Evolutionary conservation across 1,140 invertebrate genomes (phyloP), one percentile per base, ranked within the genome.

Genomic region (Glossosoma conforme): DNA sequence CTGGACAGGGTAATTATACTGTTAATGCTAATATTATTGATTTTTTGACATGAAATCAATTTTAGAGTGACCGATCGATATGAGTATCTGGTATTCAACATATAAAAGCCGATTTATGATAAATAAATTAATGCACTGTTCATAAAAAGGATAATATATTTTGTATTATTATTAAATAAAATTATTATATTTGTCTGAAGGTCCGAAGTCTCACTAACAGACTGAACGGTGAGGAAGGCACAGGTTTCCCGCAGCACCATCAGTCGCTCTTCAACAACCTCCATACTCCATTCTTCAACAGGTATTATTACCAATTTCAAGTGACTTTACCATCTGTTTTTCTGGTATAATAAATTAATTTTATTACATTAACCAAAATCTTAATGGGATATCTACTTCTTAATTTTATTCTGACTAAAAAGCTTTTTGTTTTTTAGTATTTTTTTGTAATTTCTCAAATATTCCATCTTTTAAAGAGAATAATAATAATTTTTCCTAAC

Each of bases 161-260:
- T n/a, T n/a, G n/a, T n/a, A n/a, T n/a, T n/a, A n/a, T n/a, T n/a
- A n/a, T n/a, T n/a, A n/a, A n/a, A 13, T 19, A 25, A 48, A 49
- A 51, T 47, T 48, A 41, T 36, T 44, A 56, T 38, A 44, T 25
- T 54, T 62, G 62, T 59, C 24, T 60, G n/a, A n/a, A 87, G 84
- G 85, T 87, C n/a, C 81, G 88, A 30, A 88, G 84, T 61, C 70
- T 93, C 17, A 93, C 90, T 1, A 84, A 90, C 60, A 81, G 87
- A 58, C 70, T 92, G 40, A 91, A 91, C 64, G 85, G 88, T 8
- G 89, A 91, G 62, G 88, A 90, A 59, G 79, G 69, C 62, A 74
- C 64, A 64, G 79, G 60, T 74, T 84, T 74, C 75, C 75, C 66
- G 32, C 67, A 68, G 35, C 63, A 70, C 8, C 67, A 73, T 54